These are phyloP conservation scores for Laticauda laticaudata DNA, from an alignment of 2,113 vertebrate genomes.

Conservation along the genomic window DNA sequence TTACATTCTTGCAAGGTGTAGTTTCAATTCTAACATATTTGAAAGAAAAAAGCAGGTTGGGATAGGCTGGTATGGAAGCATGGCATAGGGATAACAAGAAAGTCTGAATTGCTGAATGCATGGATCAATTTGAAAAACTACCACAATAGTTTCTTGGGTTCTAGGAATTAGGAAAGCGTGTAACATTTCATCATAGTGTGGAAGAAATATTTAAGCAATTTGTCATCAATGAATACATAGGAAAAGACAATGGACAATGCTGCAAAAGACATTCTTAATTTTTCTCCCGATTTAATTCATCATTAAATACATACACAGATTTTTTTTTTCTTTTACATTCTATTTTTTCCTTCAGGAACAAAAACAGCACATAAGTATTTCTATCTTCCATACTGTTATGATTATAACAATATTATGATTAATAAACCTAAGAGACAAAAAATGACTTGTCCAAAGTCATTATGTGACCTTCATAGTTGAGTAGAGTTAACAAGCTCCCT, in stretches of 20 bases:
- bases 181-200: background rate
- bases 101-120: background rate
- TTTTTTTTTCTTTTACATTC: background rate
- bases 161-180: background rate
- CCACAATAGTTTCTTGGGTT: background rate
- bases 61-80: background rate
- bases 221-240: background rate
- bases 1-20: background rate
- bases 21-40: background rate
- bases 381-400: background rate
- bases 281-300: background rate
- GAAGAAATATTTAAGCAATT: background rate
- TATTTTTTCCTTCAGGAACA: background rate
- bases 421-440: background rate
- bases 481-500: background rate
- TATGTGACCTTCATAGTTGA: background rate
- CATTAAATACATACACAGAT: background rate
- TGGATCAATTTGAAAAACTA: background rate
- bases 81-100: background rate
- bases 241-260: background rate
- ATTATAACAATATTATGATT: background rate
- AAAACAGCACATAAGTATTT: background rate
- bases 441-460: background rate
- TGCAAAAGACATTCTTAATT: background rate
- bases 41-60: background rate